Conservation (phyloP, 2,888 invertebrate species). For the Heliconius erato region DNA sequence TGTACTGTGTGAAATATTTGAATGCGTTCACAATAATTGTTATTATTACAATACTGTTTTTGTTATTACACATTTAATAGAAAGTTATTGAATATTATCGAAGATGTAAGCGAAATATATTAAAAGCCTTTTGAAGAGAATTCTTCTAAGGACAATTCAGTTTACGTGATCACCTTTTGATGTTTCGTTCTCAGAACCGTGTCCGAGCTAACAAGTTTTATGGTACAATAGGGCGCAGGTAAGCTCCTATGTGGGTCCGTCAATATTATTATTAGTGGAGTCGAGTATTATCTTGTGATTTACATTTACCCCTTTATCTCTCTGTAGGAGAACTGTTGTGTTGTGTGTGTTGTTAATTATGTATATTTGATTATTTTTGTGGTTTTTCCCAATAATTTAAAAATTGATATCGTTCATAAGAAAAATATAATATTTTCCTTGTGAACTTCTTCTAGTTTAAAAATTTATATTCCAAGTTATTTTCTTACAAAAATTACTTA, state of each 20-base stretch:
- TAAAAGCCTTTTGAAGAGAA: conserved; percentile 26
- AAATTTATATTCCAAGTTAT: neutral
- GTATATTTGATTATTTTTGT: neutral
- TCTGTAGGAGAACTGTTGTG: neutral
- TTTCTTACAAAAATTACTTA: neutral
- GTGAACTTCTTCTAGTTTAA: too few relatives aligned
- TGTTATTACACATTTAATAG: neutral
- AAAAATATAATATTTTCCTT: too few relatives aligned
- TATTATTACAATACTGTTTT: neutral
- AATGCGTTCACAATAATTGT: neutral
- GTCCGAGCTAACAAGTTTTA: conserved; percentile 46
- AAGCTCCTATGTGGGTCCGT: conserved; percentile 49
- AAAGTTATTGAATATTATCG: conserved; percentile 4
- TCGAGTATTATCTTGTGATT: neutral
- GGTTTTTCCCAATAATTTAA: neutral
- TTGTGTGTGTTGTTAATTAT: neutral
- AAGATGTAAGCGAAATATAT: conserved; percentile 16
- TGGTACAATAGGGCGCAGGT: conserved; percentile 52
- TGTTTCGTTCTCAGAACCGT: conserved; percentile 46
- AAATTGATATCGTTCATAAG: neutral
- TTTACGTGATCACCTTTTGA: conserved; percentile 42
- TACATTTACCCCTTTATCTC: neutral
- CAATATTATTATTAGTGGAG: conserved; percentile 44
- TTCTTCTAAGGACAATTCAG: conserved; percentile 38
- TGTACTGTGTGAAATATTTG: neutral